These are phyloP conservation scores for Cottoperca gobio DNA, from an alignment of 2,797 vertebrate genomes.

Conservation along the genomic window DNA sequence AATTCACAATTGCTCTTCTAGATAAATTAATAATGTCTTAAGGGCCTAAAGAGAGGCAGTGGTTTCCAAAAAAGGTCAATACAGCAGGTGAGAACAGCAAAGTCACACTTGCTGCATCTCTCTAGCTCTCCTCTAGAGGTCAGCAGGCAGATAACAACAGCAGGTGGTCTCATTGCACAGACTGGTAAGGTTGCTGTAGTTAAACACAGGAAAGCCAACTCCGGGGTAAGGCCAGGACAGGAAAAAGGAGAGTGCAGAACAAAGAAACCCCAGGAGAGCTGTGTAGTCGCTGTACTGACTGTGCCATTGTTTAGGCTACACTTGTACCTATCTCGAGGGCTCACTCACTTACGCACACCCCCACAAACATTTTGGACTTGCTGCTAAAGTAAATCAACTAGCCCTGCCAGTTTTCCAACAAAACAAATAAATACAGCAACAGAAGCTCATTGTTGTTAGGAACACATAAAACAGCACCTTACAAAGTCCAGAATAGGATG, in stretches of 20 bases:
- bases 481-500: slow-evolving; percentile 38
- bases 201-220: slow-evolving; percentile 19
- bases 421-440: slow-evolving; percentile 60
- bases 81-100: slow-evolving; percentile 23
- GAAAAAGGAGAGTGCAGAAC: slow-evolving; percentile 33
- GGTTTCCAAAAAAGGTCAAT: slow-evolving; percentile 14
- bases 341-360: slow-evolving; percentile 28
- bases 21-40: neutral
- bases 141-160: slow-evolving; percentile 19
- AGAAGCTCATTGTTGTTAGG: slow-evolving; percentile 64
- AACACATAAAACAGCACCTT: slow-evolving; percentile 36
- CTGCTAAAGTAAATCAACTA: slow-evolving; percentile 52
- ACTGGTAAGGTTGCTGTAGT: slow-evolving; percentile 14
- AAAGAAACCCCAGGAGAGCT: slow-evolving; percentile 50
- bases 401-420: slow-evolving; percentile 45
- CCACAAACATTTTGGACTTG: slow-evolving; percentile 32
- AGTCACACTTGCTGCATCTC: slow-evolving; percentile 32
- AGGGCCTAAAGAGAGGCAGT: neutral
- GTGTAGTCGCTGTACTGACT: slow-evolving; percentile 34
- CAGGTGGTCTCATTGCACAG: slow-evolving; percentile 18
- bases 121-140: slow-evolving; percentile 38
- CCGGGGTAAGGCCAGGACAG: slow-evolving; percentile 34
- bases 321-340: slow-evolving; percentile 39
- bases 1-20: neutral
- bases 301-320: slow-evolving; percentile 52